Evolutionary conservation across 2,888 invertebrate species (phyloP).

Genomic region (Tenthredo amoena): DNA sequence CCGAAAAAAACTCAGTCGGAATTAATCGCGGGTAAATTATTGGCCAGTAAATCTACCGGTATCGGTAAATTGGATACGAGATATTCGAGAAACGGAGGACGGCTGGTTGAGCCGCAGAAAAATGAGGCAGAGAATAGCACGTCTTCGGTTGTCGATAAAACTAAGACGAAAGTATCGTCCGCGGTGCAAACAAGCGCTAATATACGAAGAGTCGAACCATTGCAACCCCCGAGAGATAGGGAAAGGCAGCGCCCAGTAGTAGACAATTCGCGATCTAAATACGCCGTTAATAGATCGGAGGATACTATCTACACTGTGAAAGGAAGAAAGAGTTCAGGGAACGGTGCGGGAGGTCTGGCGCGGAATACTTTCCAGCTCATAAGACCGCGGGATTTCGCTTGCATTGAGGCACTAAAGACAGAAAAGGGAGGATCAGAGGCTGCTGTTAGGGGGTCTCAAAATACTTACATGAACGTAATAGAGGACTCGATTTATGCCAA

Average conservation of each 20-base stretch:
- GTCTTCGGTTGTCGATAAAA: slow-evolving; percentile 60
- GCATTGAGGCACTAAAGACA: slow-evolving; percentile 77
- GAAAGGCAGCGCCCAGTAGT: slow-evolving; percentile 8
- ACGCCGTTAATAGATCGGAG: neutral
- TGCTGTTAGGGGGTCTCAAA: slow-evolving; percentile 62
- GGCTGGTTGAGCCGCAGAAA: neutral
- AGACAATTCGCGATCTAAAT: slow-evolving; percentile 41
- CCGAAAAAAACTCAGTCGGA: neutral
- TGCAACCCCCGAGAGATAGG: slow-evolving; percentile 25
- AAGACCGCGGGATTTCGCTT: slow-evolving; percentile 81
- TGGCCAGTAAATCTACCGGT: neutral
- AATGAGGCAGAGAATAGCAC: slow-evolving; percentile 46
- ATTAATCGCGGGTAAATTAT: slow-evolving; percentile 5
- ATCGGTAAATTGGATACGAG: neutral
- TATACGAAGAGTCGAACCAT: slow-evolving; percentile 74
- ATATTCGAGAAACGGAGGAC: neutral
- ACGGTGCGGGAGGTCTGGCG: slow-evolving; percentile 63
- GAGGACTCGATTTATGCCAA: slow-evolving; percentile 71
- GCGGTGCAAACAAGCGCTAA: slow-evolving; percentile 81
- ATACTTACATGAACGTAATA: slow-evolving; percentile 79
- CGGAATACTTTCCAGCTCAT: slow-evolving; percentile 79
- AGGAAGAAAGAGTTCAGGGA: slow-evolving; percentile 37
- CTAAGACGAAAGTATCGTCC: slow-evolving; percentile 80
- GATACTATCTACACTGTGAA: too few relatives aligned
- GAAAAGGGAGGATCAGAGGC: slow-evolving; percentile 61